Conservation (phyloP, 2,113 vertebrate species). For the Pungitius pungitius region DNA sequence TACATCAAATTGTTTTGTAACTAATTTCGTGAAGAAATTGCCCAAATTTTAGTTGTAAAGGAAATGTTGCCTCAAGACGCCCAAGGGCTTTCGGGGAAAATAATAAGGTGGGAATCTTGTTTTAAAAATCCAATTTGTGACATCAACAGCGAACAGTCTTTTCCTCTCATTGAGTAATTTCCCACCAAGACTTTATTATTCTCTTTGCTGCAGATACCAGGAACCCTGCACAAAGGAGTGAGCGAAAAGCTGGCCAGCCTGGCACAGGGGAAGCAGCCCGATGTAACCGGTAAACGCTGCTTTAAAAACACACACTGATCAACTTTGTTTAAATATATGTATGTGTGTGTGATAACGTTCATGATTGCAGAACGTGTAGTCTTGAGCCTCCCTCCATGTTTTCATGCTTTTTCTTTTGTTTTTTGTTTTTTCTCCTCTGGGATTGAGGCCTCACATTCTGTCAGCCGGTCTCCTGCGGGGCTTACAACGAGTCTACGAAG, state of each 20-base stretch:
- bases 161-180: background rate
- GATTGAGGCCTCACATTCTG: slow-evolving; percentile 83
- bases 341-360: too few relatives aligned
- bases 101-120: background rate
- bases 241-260: slow-evolving; percentile 88
- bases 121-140: background rate
- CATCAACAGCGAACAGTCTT: background rate
- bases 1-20: background rate
- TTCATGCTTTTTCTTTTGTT: background rate
- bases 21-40: slow-evolving; percentile 2
- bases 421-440: background rate
- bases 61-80: background rate
- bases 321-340: background rate
- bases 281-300: slow-evolving; percentile 76
- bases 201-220: slow-evolving; percentile 84
- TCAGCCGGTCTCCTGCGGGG: slow-evolving; percentile 80
- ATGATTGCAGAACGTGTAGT: background rate
- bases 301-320: background rate
- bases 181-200: background rate
- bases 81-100: background rate
- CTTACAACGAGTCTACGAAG: slow-evolving; percentile 70
- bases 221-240: slow-evolving; percentile 90
- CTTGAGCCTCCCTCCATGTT: background rate
- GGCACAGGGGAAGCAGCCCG: slow-evolving; percentile 82
- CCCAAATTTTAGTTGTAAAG: background rate